Evolutionary conservation across 2,888 invertebrate genomes (phyloP), one percentile per base, ranked within the genome.

Genomic region (Mactromeris polynyma): DNA sequence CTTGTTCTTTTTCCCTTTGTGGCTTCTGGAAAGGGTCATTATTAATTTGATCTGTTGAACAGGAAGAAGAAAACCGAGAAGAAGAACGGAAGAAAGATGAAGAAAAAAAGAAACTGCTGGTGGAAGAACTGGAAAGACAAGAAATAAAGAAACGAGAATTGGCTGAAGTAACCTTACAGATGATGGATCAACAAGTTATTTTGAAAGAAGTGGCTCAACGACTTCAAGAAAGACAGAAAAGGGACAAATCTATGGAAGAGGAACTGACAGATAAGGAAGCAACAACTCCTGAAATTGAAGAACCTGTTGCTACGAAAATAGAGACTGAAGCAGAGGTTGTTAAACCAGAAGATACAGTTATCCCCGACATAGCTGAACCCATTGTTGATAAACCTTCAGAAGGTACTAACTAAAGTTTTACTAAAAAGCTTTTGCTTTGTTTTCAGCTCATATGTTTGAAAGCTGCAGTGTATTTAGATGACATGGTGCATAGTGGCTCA

Each of bases 331-430:
- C 77, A 46, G 82, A 81, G 46, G 36, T 73, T n/a, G 64, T 54
- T 31, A 77, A 83, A 64, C 83, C 81, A 46, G 46, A 33, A 31
- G 73, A 33, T 26, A 73, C 73, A 33, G 33, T 33, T 69, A 69
- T 69, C 14, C 79, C 82, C 17, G 91, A 88, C 81, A 86, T 86
- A 42, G 91, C 89, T 81, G 77, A 89, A 87, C 85, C 87, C 26
- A 87, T 91, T 19, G 46, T 81, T 51, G 84, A 77, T 9, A 40
- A 78, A 54, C 78, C 78, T 19, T 14, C 81, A 14, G 90, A 88
- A 88, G 90, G 90, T 90, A 58, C 9, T 26, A 31, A 54, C 9
- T 26, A 31, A 54, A 54, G 40, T 21, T 80, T 80, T 19, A 64
- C 9, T 0, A 26, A 0, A 4, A 73, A 17, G 2, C 11, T 58